Conservation (phyloP, 2,888 invertebrate species). For the Lomographa bimaculata region DNA sequence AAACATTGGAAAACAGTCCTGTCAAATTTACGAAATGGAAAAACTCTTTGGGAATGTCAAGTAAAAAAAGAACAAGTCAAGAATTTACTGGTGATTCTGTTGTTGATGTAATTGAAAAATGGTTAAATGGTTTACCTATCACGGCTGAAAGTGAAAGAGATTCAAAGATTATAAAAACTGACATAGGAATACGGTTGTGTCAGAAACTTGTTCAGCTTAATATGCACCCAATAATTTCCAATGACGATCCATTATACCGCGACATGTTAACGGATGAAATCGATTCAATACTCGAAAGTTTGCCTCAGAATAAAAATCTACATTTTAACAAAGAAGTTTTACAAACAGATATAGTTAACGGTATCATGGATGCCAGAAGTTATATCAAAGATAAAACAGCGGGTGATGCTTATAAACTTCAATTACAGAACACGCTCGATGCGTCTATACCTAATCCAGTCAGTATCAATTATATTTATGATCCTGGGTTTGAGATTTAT, state of each 20-base stretch:
- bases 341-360: constrained; percentile 42
- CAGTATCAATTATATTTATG: constrained; percentile 32
- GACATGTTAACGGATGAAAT: constrained; percentile 52
- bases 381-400: constrained; percentile 44
- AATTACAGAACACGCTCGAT: constrained; percentile 53
- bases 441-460: constrained; percentile 50
- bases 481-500: constrained; percentile 60
- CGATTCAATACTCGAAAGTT: constrained; percentile 43
- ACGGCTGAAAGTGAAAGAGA: constrained; percentile 33
- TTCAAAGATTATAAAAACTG: constrained; percentile 41
- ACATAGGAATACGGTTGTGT: constrained; percentile 50
- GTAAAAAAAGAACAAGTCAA: no score
- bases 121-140: constrained; percentile 55
- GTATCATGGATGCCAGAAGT: constrained; percentile 46
- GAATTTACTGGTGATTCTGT: constrained; percentile 33
- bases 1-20: constrained; percentile 1
- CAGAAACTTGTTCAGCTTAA: constrained; percentile 55
- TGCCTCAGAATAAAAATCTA: constrained; percentile 40
- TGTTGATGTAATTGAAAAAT: constrained; percentile 55
- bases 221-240: constrained; percentile 45
- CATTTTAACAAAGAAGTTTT: constrained; percentile 41
- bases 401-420: constrained; percentile 53
- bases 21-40: no score
- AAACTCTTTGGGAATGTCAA: no score
- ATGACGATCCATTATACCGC: constrained; percentile 48